A percentile compares a stretch with the other conserved stretches of the same genome.
Evolutionary conservation across 2,888 invertebrate genomes (phyloP).

Genomic region (Dicyrtomina minuta): DNA sequence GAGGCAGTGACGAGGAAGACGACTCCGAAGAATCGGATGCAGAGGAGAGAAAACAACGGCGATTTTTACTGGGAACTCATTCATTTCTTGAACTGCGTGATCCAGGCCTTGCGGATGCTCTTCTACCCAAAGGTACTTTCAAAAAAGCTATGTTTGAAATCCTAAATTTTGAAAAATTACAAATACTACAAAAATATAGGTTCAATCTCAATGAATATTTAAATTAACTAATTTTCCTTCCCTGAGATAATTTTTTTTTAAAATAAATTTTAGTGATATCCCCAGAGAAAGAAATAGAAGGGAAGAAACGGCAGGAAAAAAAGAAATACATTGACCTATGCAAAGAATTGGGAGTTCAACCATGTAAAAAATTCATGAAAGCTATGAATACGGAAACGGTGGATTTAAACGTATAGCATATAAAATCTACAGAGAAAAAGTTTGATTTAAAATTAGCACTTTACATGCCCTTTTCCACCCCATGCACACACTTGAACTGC

Average conservation of each 20-base stretch:
- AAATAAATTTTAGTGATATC: not conserved
- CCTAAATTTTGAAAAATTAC: not conserved
- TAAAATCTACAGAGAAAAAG: too few species aligned
- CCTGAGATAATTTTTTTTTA: too few species aligned
- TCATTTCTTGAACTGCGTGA: conserved; percentile 43
- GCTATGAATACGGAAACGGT: conserved; percentile 31
- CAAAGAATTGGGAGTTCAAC: conserved; percentile 56
- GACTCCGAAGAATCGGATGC: conserved; percentile 31
- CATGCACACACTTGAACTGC: too few species aligned
- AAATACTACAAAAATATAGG: too few species aligned
- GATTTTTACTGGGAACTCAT: conserved; percentile 41
- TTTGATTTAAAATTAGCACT: too few species aligned
- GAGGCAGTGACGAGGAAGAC: conserved; percentile 32
- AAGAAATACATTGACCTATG: conserved; percentile 57
- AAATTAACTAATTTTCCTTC: too few species aligned
- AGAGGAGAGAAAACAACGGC: conserved; percentile 34
- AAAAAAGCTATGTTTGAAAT: not conserved
- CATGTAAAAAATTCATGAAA: conserved; percentile 45
- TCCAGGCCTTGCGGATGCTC: conserved; percentile 41
- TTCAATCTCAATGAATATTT: too few species aligned
- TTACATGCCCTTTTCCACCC: too few species aligned
- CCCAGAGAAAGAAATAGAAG: conserved; percentile 26
- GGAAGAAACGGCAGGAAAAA: conserved; percentile 55
- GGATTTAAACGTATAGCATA: conserved; percentile 39
- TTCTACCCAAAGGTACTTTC: conserved; percentile 29